Evolutionary conservation across 2,888 invertebrate genomes (phyloP).

Genomic region (Campopleginae sp.): DNA sequence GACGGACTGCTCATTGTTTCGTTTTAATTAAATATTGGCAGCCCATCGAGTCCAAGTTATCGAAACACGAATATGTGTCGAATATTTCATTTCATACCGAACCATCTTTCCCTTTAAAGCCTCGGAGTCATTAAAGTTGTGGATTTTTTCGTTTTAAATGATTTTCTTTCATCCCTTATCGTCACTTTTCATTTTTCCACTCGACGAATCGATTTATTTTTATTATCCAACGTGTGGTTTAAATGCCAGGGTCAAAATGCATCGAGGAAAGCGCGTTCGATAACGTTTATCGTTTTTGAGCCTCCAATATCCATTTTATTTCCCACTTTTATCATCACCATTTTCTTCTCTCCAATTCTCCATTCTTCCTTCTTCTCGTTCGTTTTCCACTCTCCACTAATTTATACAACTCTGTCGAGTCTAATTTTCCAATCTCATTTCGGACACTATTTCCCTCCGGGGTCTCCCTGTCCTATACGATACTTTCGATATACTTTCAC

Average conservation of each 20-base stretch:
- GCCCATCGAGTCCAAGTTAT: background rate
- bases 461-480: conserved; percentile 20
- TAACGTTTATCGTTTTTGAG: conserved; percentile 34
- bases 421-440: conserved; percentile 63
- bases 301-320: conserved; percentile 46
- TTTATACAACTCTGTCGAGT: conserved; percentile 56
- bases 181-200: background rate
- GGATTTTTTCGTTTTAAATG: background rate
- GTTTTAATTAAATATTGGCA: conserved; percentile 30
- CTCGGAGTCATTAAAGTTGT: background rate
- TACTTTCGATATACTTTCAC: conserved; percentile 42
- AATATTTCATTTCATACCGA: background rate
- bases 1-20: background rate
- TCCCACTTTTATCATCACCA: background rate
- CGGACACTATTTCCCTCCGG: conserved; percentile 39
- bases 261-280: conserved; percentile 8
- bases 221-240: conserved; percentile 37
- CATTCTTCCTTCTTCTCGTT: background rate
- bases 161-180: background rate
- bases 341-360: conserved; percentile 9
- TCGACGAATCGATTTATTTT: conserved; percentile 40
- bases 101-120: background rate
- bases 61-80: background rate
- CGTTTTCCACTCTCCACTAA: conserved; percentile 47
- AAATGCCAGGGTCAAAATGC: conserved; percentile 17